phyloP scores from a whole-genome alignment of 2,113 vertebrate genomes.

The Poicephalus meyeri region DNA sequence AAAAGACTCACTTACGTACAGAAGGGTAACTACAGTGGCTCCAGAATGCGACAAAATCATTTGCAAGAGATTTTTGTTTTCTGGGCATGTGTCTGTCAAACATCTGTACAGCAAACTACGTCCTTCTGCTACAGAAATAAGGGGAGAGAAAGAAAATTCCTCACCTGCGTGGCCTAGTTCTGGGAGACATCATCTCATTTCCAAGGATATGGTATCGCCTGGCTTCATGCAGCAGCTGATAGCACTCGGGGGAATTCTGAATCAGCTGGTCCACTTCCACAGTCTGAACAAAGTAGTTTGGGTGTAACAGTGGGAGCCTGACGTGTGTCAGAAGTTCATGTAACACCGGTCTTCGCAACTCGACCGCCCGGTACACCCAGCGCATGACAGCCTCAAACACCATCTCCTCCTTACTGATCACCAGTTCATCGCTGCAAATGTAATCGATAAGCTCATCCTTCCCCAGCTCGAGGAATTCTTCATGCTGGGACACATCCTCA shows the following conservation, averaged over 20 bases:
- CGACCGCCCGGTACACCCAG: conserved; percentile 91
- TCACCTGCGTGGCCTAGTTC: conserved; percentile 96
- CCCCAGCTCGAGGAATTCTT: conserved; percentile 91
- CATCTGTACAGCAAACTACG: accelerated
- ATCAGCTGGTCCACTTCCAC: conserved; percentile 97
- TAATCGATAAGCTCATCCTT: conserved; percentile 95
- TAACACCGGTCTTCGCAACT: conserved; percentile 84
- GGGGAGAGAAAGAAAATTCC: neutral
- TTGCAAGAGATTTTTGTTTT: neutral
- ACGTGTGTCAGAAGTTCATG: conserved; percentile 92
- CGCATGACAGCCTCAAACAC: conserved; percentile 97
- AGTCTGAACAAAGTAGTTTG: conserved; percentile 98
- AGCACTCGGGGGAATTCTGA: conserved; percentile 95
- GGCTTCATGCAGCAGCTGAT: conserved; percentile 95
- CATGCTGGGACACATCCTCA: conserved; percentile 90
- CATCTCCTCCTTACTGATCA: conserved; percentile 91
- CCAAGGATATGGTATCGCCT: conserved; percentile 96
- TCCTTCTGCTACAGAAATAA: neutral
- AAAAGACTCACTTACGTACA: neutral
- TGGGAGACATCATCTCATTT: conserved; percentile 98
- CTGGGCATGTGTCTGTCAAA: neutral
- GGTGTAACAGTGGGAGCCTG: conserved; percentile 91
- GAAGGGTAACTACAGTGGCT: neutral
- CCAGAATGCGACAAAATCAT: neutral
- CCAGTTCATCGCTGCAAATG: conserved; percentile 90